Evolutionary conservation across 2,113 vertebrate genomes (phyloP).

Genomic region (Tragelaphus imberbis): DNA sequence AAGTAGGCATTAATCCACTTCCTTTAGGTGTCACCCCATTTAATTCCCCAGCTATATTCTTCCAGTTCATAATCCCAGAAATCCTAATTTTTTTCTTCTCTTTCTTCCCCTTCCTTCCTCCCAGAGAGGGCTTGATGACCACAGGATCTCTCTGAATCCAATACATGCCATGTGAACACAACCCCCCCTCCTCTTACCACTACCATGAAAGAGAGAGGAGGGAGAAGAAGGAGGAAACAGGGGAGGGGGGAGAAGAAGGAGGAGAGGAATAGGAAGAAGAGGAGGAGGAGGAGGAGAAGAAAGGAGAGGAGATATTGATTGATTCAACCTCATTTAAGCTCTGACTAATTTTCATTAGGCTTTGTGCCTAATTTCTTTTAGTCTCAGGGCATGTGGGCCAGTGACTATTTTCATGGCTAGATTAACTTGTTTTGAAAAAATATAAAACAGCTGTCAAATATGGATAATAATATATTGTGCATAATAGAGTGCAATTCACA

Average conservation of each 20-base stretch:
- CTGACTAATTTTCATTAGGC: constrained; percentile 52
- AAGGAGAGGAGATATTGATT: not conserved
- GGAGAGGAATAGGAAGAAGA: not conserved
- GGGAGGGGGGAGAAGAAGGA: not conserved
- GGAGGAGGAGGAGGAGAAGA: no score
- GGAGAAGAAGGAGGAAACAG: not conserved
- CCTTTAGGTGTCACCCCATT: not conserved
- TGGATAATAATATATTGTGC: constrained; percentile 48
- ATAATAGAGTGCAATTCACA: constrained; percentile 46
- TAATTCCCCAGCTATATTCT: not conserved
- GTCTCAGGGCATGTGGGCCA: not conserved
- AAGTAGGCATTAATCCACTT: not conserved
- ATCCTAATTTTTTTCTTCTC: not conserved
- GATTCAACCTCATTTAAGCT: constrained; percentile 31
- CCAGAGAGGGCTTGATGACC: not conserved
- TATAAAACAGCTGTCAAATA: constrained; percentile 51
- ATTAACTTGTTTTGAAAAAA: constrained; percentile 61
- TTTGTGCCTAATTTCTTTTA: constrained; percentile 51
- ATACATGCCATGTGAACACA: not conserved
- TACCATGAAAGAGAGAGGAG: not conserved
- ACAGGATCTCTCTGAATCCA: constrained; percentile 26
- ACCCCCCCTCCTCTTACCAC: not conserved
- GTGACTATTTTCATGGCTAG: constrained; percentile 48
- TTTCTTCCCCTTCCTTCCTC: not conserved
- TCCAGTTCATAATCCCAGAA: not conserved